These are phyloP conservation scores for Campylomormyrus tamandua DNA, from an alignment of 2,113 vertebrate species.

Conservation along the genomic window DNA sequence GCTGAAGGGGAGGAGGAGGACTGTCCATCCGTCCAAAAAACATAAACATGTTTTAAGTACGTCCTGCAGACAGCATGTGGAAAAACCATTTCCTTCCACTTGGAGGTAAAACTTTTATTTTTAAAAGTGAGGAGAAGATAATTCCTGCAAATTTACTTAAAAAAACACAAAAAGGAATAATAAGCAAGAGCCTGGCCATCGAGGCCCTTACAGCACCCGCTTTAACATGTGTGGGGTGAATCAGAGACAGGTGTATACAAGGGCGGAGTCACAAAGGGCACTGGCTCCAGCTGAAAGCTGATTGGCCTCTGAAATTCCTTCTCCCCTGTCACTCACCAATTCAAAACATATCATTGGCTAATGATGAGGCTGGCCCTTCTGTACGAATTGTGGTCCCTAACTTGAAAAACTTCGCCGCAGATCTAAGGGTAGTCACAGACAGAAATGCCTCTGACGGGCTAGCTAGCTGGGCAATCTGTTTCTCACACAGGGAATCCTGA, in stretches of 20 bases:
- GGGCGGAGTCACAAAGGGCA: background rate
- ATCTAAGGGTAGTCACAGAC: background rate
- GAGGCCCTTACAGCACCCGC: too few species aligned
- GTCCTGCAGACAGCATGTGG: slow-evolving; percentile 15
- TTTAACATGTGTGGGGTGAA: background rate
- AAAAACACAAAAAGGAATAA: background rate
- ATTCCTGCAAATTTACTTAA: background rate
- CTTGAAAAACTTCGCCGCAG: background rate
- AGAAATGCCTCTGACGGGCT: background rate
- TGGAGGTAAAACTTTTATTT: slow-evolving; percentile 11
- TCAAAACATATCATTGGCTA: background rate
- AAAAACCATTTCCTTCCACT: slow-evolving; percentile 33
- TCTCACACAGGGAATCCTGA: background rate
- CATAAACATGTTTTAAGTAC: background rate
- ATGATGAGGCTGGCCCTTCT: background rate
- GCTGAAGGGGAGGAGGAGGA: slow-evolving; percentile 24
- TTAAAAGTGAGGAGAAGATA: background rate
- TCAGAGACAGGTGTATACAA: background rate
- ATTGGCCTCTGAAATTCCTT: background rate
- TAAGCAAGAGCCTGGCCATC: background rate
- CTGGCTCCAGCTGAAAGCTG: background rate
- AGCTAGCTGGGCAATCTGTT: background rate
- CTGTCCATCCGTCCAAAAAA: slow-evolving; percentile 32
- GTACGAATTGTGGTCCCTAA: background rate
- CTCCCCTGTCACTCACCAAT: background rate